Evolutionary conservation across 1,140 invertebrate genomes (phyloP), one percentile per base, ranked within the genome.

Genomic region (Bombus haemorrhoidalis): DNA sequence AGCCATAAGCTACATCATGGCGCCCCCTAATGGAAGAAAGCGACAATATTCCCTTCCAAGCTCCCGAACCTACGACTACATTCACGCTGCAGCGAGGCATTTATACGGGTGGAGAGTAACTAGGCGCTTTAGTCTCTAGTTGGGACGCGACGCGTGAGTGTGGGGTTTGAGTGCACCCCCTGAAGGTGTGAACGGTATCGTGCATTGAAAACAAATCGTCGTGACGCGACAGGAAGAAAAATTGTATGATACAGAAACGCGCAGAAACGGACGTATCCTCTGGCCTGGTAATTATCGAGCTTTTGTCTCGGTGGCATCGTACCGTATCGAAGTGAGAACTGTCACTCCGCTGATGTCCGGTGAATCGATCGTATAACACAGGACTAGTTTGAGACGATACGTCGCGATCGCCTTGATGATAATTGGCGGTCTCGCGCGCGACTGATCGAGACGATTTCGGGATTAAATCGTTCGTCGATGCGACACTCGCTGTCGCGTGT

Each of bases 91-190:
- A 62, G 39, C 25, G 72, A 18, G 15, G 88, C 93, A 93, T 94
- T 93, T 94, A 94, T 93, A 94, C 93, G 92, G 92, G 92, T 90
- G 89, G 89, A 90, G 83, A 90, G 92, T 90, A 88, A 85, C 90
- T 91, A 92, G 93, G 91, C 92, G 91, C 92, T 91, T 93, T 91
- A 94, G 93, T 94, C 93, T 94, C 91, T 93, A 90, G 83, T 92
- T 93, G 93, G 92, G 91, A 92, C 93, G 93, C 91, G 93, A 87
- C 88, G 86, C 88, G 92, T 83, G 87, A 93, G 92, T 73, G 93
- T 92, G 93, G 91, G 90, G 91, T 90, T 79, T 81, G 68, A 88
- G 81, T 53, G 81, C 59, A 90, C 39, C 86, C 87, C 87, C 53
- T 53, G 79, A 82, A 89, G 73, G 68, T 84, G 66, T 81, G 59